Evolutionary conservation across 2,888 invertebrate genomes (phyloP).

Genomic region (Lapara coniferarum): DNA sequence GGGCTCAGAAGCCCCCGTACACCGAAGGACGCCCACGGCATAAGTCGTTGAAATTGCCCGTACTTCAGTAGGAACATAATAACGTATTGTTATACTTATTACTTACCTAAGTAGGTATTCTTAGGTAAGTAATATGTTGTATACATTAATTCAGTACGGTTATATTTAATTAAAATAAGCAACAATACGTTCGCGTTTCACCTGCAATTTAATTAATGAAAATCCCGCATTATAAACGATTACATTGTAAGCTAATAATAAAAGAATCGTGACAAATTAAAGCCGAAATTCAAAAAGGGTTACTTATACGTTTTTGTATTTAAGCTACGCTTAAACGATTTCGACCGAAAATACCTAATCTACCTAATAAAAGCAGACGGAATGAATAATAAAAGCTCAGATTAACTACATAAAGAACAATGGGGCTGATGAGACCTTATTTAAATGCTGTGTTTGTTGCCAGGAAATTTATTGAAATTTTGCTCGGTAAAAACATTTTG

Average conservation of each 20-base stretch:
- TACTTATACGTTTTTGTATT: constrained; percentile 65
- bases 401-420: constrained; percentile 42
- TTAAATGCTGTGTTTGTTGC: constrained; percentile 33
- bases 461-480: constrained; percentile 23
- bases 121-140: too few relatives aligned
- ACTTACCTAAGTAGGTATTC: too few relatives aligned
- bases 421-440: constrained; percentile 42
- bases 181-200: neutral
- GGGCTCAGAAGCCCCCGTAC: too few relatives aligned
- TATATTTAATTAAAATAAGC: too few relatives aligned
- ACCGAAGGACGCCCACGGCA: too few relatives aligned
- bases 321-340: constrained; percentile 58
- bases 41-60: too few relatives aligned
- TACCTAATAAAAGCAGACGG: constrained; percentile 39
- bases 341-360: constrained; percentile 41
- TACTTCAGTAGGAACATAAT: too few relatives aligned
- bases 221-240: neutral
- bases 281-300: constrained; percentile 67
- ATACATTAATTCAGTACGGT: too few relatives aligned
- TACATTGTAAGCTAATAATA: constrained; percentile 37
- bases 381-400: constrained; percentile 45
- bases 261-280: constrained; percentile 52
- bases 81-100: too few relatives aligned
- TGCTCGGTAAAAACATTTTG: constrained; percentile 8
- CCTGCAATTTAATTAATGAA: neutral